Evolutionary conservation across 2,113 vertebrate species (phyloP).

Genomic region (Tapirus terrestris): DNA sequence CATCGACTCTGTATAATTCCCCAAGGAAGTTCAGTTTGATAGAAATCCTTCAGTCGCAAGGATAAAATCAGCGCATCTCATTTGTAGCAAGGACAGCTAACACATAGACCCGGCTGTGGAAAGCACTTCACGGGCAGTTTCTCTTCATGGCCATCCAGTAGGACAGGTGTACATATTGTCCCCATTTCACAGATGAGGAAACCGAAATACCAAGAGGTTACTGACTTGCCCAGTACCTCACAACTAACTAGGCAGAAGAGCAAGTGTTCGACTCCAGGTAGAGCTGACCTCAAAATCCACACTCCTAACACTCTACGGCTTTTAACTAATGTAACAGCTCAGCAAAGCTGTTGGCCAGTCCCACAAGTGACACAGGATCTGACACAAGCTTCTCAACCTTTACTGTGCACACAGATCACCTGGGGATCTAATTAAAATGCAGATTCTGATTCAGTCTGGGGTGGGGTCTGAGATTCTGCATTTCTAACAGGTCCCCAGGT

Average conservation of each 20-base stretch:
- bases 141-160: neutral
- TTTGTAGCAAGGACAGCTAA: neutral
- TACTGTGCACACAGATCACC: too few relatives aligned
- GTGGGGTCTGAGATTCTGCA: neutral
- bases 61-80: neutral
- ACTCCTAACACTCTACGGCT: neutral
- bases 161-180: neutral
- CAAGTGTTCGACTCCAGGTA: neutral
- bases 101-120: fast-evolving
- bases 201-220: neutral
- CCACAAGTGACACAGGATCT: neutral
- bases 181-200: neutral
- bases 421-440: neutral
- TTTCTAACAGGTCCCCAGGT: neutral
- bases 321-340: neutral
- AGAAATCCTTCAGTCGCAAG: neutral
- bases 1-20: neutral
- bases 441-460: neutral
- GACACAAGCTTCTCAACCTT: neutral
- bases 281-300: neutral
- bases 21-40: neutral
- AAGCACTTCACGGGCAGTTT: neutral
- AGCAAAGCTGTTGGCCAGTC: neutral
- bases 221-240: neutral
- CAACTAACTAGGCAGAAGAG: neutral